Evolutionary conservation across 2,797 vertebrate species (phyloP).

Genomic region (Gallirallus australis): DNA sequence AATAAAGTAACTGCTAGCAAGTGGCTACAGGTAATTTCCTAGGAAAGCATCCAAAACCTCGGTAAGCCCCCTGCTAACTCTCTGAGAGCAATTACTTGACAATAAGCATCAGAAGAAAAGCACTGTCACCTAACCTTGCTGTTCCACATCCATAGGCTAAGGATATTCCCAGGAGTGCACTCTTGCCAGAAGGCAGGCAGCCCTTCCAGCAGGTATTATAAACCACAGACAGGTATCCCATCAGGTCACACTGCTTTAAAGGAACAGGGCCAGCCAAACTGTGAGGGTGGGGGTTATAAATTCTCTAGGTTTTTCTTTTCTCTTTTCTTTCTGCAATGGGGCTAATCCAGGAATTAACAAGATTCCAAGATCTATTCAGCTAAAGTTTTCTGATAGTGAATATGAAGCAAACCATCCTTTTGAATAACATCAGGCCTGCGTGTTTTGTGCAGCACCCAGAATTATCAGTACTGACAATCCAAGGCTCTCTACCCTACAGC

Average conservation of each 20-base stretch:
- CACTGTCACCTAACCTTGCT: not conserved
- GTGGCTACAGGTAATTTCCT: not conserved
- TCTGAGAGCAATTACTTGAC: not conserved
- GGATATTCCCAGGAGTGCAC: not conserved
- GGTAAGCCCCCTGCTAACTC: not conserved
- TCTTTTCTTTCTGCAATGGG: not conserved
- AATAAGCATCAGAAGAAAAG: constrained; percentile 3
- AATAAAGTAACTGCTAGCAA: not conserved
- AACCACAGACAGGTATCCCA: constrained; percentile 12
- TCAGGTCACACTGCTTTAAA: not conserved
- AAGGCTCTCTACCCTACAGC: not conserved
- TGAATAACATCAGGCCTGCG: not conserved
- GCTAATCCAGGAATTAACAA: not conserved
- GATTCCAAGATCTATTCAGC: not conserved
- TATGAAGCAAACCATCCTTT: not conserved
- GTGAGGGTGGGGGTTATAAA: fast-evolving
- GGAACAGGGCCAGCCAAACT: not conserved
- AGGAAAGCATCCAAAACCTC: not conserved
- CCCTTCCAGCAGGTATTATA: not conserved
- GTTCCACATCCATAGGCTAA: not conserved
- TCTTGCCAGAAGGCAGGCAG: not conserved
- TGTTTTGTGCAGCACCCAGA: not conserved
- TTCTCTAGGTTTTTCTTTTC: not conserved
- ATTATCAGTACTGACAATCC: not conserved
- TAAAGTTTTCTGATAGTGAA: not conserved